phyloP scores from a whole-genome alignment of 2,888 invertebrate genomes.

The Uropetala carovei region DNA sequence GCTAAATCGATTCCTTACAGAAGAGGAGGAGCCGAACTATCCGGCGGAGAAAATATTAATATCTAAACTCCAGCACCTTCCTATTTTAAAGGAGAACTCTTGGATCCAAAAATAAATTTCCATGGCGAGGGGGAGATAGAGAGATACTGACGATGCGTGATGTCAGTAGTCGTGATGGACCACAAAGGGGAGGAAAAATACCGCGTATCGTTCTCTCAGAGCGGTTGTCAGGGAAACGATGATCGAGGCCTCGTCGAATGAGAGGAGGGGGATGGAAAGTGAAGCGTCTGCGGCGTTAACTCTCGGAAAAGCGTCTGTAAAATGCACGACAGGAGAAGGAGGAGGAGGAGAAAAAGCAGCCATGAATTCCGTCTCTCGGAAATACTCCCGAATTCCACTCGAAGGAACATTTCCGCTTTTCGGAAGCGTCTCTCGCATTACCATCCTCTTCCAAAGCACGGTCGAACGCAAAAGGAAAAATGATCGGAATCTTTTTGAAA shows the following conservation, averaged over 20 bases:
- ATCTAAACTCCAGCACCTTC: not conserved
- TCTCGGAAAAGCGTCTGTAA: too few relatives aligned
- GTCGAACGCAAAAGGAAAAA: too few relatives aligned
- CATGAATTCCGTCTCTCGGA: too few relatives aligned
- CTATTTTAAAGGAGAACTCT: not conserved
- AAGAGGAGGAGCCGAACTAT: not conserved
- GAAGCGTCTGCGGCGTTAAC: too few relatives aligned
- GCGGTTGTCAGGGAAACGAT: not conserved
- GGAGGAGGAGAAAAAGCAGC: too few relatives aligned
- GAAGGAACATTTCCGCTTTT: too few relatives aligned
- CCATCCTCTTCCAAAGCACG: too few relatives aligned
- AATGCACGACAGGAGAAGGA: too few relatives aligned
- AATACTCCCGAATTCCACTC: too few relatives aligned
- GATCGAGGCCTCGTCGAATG: not conserved
- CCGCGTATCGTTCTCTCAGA: not conserved
- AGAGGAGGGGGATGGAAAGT: not conserved
- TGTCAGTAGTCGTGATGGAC: constrained; percentile 10
- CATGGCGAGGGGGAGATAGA: not conserved
- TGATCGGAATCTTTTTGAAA: too few relatives aligned
- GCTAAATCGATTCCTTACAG: not conserved
- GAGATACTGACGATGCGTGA: not conserved
- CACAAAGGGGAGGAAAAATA: not conserved
- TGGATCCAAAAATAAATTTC: not conserved
- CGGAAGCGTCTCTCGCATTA: too few relatives aligned
- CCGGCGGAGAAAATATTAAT: not conserved